Percentiles rank a stretch among this genome's conserved stretches.
These are phyloP conservation scores for Cyclophora punctaria DNA, from an alignment of 2,888 invertebrate species.

Conservation along the genomic window DNA sequence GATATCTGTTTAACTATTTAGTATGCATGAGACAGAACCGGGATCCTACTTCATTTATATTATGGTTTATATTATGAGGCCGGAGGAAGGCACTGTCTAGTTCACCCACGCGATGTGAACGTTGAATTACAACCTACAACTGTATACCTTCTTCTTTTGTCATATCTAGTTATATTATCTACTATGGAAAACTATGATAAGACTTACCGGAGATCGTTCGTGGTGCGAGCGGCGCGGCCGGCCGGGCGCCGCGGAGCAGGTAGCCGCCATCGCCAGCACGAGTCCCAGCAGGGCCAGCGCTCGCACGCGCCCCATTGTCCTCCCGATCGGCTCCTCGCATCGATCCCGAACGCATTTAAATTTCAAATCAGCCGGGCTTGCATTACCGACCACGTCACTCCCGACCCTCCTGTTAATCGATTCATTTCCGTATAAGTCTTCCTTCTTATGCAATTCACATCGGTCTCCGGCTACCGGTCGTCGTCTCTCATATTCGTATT, in stretches of 20 bases:
- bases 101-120: slow-evolving; percentile 11
- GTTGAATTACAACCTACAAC: not conserved
- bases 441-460: slow-evolving; percentile 49
- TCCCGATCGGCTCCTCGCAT: slow-evolving; percentile 43
- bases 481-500: slow-evolving; percentile 43
- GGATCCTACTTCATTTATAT: slow-evolving; percentile 38
- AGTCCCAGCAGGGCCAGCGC: slow-evolving; percentile 43
- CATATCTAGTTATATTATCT: no score
- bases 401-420: slow-evolving; percentile 53
- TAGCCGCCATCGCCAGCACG: slow-evolving; percentile 47
- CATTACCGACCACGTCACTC: slow-evolving; percentile 46
- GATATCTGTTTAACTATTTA: slow-evolving; percentile 49
- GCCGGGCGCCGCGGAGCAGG: slow-evolving; percentile 48
- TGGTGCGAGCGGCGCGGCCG: slow-evolving; percentile 39
- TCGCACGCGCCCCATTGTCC: slow-evolving; percentile 57
- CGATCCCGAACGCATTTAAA: slow-evolving; percentile 53
- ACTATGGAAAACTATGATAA: not conserved
- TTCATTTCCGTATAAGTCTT: slow-evolving; percentile 54
- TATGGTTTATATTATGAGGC: slow-evolving; percentile 26
- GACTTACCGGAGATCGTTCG: slow-evolving; percentile 56
- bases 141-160: no score
- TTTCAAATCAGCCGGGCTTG: slow-evolving; percentile 60
- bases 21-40: slow-evolving; percentile 48
- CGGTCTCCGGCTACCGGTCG: slow-evolving; percentile 31
- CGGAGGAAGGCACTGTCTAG: slow-evolving; percentile 19